These are phyloP conservation scores for Eupeodes luniger DNA, from an alignment of 2,888 invertebrate species.

Conservation along the genomic window DNA sequence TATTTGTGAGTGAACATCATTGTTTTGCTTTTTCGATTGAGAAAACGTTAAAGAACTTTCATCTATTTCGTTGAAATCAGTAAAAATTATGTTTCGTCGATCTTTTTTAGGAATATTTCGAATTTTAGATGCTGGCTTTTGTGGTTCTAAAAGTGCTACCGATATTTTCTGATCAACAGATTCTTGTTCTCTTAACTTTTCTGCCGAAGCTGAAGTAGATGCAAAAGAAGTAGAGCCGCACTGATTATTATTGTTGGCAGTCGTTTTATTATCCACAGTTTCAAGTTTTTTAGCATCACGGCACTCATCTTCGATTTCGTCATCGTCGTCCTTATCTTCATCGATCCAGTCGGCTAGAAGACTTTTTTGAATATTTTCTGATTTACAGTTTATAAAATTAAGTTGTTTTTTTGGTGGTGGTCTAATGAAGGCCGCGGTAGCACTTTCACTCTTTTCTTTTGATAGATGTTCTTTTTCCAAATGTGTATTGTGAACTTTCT, in stretches of 20 bases:
- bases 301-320: conserved; percentile 47
- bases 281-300: neutral
- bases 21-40: neutral
- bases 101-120: conserved; percentile 84
- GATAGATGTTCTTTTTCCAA: neutral
- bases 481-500: neutral
- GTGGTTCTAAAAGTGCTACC: neutral
- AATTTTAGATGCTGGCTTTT: conserved; percentile 77
- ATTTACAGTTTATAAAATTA: conserved; percentile 33
- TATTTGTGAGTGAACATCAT: neutral
- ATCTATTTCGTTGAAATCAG: conserved; percentile 79
- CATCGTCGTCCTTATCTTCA: conserved; percentile 84
- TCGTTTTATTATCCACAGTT: neutral
- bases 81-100: conserved; percentile 80
- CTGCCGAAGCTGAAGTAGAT: neutral
- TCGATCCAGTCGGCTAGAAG: conserved; percentile 92
- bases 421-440: neutral
- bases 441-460: neutral
- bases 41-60: neutral
- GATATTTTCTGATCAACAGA: neutral
- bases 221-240: neutral
- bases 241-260: neutral
- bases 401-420: conserved; percentile 1
- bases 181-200: conserved; percentile 3
- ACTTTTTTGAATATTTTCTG: conserved; percentile 87